Evolutionary conservation across 2,888 invertebrate species (phyloP).

Genomic region (Tipula vernalis): DNA sequence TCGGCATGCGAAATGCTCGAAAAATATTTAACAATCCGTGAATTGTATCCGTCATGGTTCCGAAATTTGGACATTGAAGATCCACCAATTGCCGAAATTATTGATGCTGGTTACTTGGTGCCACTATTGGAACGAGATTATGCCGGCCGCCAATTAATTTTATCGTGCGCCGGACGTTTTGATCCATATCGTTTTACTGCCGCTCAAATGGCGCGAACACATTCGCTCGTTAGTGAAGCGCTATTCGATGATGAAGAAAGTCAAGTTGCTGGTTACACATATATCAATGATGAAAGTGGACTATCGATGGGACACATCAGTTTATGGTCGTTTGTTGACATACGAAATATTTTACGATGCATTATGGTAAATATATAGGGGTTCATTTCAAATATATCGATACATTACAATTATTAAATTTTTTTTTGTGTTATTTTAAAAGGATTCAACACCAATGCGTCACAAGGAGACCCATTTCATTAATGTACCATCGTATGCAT

Average conservation of each 20-base stretch:
- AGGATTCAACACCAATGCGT: slow-evolving; percentile 82
- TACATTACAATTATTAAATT: background rate
- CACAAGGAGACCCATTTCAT: slow-evolving; percentile 82
- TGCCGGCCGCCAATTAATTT: slow-evolving; percentile 61
- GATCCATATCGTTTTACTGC: slow-evolving; percentile 67
- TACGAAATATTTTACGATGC: slow-evolving; percentile 62
- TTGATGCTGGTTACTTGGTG: slow-evolving; percentile 66
- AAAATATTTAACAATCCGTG: slow-evolving; percentile 71
- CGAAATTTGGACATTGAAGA: slow-evolving; percentile 66
- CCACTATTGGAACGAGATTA: slow-evolving; percentile 61
- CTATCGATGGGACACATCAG: slow-evolving; percentile 74
- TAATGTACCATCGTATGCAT: slow-evolving; percentile 69
- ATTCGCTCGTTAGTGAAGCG: slow-evolving; percentile 73
- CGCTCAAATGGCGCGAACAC: slow-evolving; percentile 72
- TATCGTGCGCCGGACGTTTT: slow-evolving; percentile 68
- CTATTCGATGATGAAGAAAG: slow-evolving; percentile 74
- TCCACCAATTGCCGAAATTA: slow-evolving; percentile 63
- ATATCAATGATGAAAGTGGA: slow-evolving; percentile 71
- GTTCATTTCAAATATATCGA: background rate
- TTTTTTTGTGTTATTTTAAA: background rate
- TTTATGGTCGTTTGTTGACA: slow-evolving; percentile 68
- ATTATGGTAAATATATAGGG: slow-evolving; percentile 51
- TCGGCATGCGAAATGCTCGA: slow-evolving; percentile 79
- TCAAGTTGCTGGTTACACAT: slow-evolving; percentile 72
- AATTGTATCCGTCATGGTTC: slow-evolving; percentile 80